Conservation (phyloP, 2,797 vertebrate species). For the Centroberyx gerrardi region DNA sequence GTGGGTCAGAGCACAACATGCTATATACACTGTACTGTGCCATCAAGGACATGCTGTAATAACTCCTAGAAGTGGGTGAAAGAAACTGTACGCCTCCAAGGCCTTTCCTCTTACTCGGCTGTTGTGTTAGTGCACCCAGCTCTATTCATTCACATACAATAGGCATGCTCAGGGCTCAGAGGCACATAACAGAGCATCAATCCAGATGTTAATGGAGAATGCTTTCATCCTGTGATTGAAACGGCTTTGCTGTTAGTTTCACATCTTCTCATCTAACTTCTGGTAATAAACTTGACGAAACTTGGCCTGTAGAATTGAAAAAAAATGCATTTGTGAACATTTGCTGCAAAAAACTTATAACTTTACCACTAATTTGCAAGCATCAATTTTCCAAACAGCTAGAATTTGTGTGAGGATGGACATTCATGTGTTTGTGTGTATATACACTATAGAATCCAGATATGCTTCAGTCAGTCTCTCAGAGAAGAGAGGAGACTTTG, state of each 20-base stretch:
- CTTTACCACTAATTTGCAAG: neutral
- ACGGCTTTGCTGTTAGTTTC: neutral
- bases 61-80: conserved; percentile 29
- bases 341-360: neutral
- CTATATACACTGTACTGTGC: conserved; percentile 1
- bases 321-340: neutral
- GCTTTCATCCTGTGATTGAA: neutral
- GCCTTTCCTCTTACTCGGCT: conserved; percentile 11
- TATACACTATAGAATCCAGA: neutral
- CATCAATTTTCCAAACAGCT: neutral
- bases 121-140: conserved; percentile 42
- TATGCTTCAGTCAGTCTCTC: neutral
- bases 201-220: neutral
- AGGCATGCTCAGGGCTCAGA: conserved; percentile 3
- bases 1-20: conserved; percentile 31
- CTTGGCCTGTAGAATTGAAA: neutral
- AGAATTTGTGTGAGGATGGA: neutral
- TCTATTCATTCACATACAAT: conserved; percentile 36
- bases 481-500: conserved; percentile 16
- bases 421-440: too few relatives aligned
- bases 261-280: neutral
- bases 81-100: conserved; percentile 41
- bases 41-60: conserved; percentile 31
- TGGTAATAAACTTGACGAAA: neutral
- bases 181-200: neutral